Evolutionary conservation across 2,888 invertebrate species (phyloP), one percentile per base, ranked within the genome.

Genomic region (Synanthedon vespiformis): DNA sequence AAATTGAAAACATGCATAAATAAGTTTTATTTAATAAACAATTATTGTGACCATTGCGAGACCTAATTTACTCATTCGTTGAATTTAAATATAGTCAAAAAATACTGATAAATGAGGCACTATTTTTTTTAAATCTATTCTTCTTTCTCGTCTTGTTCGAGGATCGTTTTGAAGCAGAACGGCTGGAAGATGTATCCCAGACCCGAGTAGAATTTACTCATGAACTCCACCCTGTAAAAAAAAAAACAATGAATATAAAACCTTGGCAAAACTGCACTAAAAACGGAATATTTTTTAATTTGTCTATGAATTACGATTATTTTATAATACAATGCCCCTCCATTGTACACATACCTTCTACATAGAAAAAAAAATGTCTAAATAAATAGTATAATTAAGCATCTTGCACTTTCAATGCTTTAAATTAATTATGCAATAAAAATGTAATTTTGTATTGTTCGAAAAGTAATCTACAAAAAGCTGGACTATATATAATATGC

Each of bases 191-290:
- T 82, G 79, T 95, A 93, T 8, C 96, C 96, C 60, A 91, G 85
- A 56, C 96, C 96, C 16, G 89, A 77, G 77, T 95, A 97, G 87
- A 97, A 96, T 81, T 96, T 96, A 83, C 96, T 97, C 90, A 98
- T 97, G 88, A 99, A 99, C 81, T 97, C 96, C 68, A 97, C 96
- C 95, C 95, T 95, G 69, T 53, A 70, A n/a, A n/a, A n/a, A n/a
- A n/a, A n/a, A n/a, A n/a, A 70, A 54, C 40, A 58, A 40, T 13
- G 2, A 44, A 44, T 8, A 44, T 8, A 1, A 27, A 34, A 34
- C 2, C 10, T 8, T 34, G 34, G 27, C 18, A 22, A 6, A 47
- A 34, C 34, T 34, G 34, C 22, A 12, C 34, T 34, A 34, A 8
- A 34, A 34, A 6, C 10, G 2, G 34, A 10, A 34, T 34, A 8